Conservation (phyloP, 37 sponge, comb jelly and placozoan species). For the Aphrocallistes beatrix region DNA sequence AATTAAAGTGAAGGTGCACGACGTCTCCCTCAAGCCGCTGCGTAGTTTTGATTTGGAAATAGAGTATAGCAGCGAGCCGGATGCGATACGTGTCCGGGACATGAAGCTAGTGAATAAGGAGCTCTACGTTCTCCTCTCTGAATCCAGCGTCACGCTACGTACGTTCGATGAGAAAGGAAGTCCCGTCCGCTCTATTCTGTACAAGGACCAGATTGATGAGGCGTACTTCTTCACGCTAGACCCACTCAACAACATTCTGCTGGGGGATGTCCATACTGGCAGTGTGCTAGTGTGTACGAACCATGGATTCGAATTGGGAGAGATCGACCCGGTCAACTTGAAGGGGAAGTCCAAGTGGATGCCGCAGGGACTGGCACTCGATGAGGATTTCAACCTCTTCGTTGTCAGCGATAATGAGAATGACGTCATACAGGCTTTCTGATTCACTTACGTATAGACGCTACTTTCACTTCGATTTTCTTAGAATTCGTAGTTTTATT, state of each 20-base stretch:
- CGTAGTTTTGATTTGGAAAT: background rate
- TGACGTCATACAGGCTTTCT: background rate
- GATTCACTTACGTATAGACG: no score
- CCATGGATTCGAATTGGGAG: background rate
- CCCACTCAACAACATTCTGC: background rate
- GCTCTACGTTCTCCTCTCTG: background rate
- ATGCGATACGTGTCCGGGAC: slow-evolving; percentile 3
- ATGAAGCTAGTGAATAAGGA: background rate
- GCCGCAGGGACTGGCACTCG: background rate
- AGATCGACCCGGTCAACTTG: background rate
- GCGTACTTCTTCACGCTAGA: background rate
- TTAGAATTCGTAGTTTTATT: no score
- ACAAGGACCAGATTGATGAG: background rate
- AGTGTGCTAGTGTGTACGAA: background rate
- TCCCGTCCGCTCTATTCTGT: background rate
- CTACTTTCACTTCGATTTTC: no score
- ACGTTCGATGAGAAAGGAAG: background rate
- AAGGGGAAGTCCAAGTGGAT: background rate
- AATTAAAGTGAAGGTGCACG: background rate
- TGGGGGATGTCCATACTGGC: background rate
- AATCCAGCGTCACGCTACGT: background rate
- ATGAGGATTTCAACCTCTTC: background rate
- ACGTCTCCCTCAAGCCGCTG: background rate
- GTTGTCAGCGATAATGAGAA: background rate
- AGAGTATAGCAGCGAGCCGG: background rate